Evolutionary conservation across 2,113 vertebrate species (phyloP), one percentile per base, ranked within the genome.

Genomic region (Grus americana): DNA sequence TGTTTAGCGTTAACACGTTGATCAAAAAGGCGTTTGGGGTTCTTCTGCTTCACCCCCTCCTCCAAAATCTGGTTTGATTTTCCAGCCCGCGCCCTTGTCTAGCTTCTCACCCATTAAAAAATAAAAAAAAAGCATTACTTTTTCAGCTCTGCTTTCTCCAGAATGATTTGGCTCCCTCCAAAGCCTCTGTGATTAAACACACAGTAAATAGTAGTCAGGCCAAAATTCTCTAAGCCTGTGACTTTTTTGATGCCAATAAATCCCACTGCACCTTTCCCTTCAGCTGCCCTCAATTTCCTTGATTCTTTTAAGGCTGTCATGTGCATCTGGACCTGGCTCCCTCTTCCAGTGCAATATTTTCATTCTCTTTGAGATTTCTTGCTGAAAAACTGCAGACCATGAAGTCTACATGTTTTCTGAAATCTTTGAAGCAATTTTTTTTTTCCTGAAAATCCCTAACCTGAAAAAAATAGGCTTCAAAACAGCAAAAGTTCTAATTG

Each of bases 261-360:
- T 93, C 89, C 78, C 66, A 72, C 68, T 91, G 76, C 95, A 96
- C 90, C 88, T 95, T 86, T 96, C 80, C 59, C 57, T 89, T 95
- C 97, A 95, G 80, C 94, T 95, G 92, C 84, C 94, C 73, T 92
- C 80, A 92, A 96, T 95, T 96, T 97, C 89, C 91, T 87, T 85
- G 27, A 73, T 59, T 96, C 86, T 88, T 88, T 96, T 85, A 95
- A 93, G 92, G 84, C 58, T 91, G 57, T 92, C 78, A 15, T 29
- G 54, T 92, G 76, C 86, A 91, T 79, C 84, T 95, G 80, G 94
- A 82, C 61, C 72, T 84, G 66, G 61, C 58, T 93, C 54, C n/a
- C 50, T 75, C 59, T 88, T 86, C 68, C n/a, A 94, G 5, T 62
- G 80, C 57, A 84, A 58, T 86, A 70, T 89, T 92, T 86, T 71